phyloP scores from a whole-genome alignment of 2,797 vertebrate species.

The Alcedo quadribrachys region DNA sequence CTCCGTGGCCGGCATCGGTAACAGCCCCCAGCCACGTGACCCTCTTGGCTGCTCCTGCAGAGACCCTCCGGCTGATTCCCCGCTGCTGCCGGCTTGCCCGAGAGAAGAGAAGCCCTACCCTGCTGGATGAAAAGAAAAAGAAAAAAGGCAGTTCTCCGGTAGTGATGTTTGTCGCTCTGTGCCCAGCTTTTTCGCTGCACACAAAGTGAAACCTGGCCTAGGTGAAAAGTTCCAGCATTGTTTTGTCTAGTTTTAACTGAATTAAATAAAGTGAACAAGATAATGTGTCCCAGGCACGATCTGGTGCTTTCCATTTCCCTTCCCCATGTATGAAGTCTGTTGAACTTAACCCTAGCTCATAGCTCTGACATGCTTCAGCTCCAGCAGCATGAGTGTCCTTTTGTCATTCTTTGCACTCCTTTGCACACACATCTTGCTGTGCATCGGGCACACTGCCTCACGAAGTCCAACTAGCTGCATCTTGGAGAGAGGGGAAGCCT shows the following conservation, averaged over 20 bases:
- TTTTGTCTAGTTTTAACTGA: neutral
- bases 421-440: neutral
- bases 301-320: neutral
- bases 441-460: neutral
- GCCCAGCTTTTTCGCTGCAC: too few relatives aligned
- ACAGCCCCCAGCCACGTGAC: too few relatives aligned
- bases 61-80: too few relatives aligned
- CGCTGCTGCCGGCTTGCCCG: too few relatives aligned
- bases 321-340: accelerated
- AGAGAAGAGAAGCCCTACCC: too few relatives aligned
- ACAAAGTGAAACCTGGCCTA: neutral
- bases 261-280: neutral
- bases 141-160: too few relatives aligned
- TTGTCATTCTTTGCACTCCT: neutral
- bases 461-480: neutral
- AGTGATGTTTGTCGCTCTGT: too few relatives aligned
- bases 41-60: too few relatives aligned
- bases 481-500: neutral
- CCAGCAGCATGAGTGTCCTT: neutral
- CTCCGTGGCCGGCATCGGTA: too few relatives aligned
- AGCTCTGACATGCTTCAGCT: neutral
- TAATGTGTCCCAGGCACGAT: neutral
- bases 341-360: neutral
- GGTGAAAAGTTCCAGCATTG: neutral
- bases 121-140: too few relatives aligned